Evolutionary conservation across 1,140 invertebrate genomes (phyloP), one percentile per base, ranked within the genome.

Genomic region (Sarcophaga peregrina): DNA sequence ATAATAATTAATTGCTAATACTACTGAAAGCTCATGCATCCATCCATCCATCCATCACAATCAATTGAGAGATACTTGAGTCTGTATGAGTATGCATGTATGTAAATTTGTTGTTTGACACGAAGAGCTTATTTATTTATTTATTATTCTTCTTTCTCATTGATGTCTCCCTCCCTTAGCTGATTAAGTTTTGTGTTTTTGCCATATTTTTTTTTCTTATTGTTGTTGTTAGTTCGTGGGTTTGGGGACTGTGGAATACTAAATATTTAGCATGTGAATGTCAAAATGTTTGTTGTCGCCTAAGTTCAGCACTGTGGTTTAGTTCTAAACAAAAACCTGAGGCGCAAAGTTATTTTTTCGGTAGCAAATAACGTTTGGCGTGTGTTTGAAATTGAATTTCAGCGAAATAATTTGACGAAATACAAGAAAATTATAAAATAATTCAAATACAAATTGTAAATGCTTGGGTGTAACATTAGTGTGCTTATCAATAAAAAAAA

Each of bases 291-390:
- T 78, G 48, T 78, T 52, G 75, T 78, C 20, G n/a, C 13, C 50
- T 78, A 50, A 50, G 47, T 78, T 50, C n/a, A 78, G 50, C 47
- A 78, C 48, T 78, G 50, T 13, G 37, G 9, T 52, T 78, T 47
- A 78, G 75, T 78, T 25, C n/a, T 52, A 78, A 78, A 78, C 75
- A 47, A 78, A 78, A 78, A 78, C 75, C 47, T 78, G 75, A 78
- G 47, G 48, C 75, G 75, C 75, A 78, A 78, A 78, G 47, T 78
- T 78, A 47, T 78, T 8, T 50, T 52, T 47, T 48, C 75, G 75
- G 75, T 52, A 78, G 50, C 25, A 37, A 37, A 37, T 37, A 37
- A 37, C 25, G 25, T 37, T 37, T 37, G 25, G 25, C 25, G 25
- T 37, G 25, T 4, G 25, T 37, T 37, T 37, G 25, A 37, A 37